Percentiles rank a stretch among this genome's conserved stretches.
These are phyloP conservation scores for Helarctos malayanus DNA, from an alignment of 2,797 vertebrate species.

Conservation along the genomic window DNA sequence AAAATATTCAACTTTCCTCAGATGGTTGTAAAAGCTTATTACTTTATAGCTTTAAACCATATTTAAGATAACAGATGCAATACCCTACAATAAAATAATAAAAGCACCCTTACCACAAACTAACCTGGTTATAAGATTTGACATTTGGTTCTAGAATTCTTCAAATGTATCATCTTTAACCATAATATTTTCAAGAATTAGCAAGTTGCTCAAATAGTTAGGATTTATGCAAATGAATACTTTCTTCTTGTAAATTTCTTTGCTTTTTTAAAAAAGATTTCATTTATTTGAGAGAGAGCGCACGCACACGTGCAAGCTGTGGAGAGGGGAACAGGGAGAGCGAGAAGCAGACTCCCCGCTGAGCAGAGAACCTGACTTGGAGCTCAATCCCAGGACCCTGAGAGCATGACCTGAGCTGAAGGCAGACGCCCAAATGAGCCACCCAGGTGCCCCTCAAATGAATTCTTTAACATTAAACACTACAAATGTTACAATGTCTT, in stretches of 20 bases:
- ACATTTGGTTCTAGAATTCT: not conserved
- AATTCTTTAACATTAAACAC: not conserved
- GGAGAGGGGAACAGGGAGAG: not conserved
- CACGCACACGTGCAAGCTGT: too few species aligned
- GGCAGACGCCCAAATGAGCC: not conserved
- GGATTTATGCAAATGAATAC: not conserved
- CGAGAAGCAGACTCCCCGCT: not conserved
- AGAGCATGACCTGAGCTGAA: not conserved
- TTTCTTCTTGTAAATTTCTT: not conserved
- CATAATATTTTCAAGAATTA: not conserved
- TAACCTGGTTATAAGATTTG: slow-evolving; percentile 25
- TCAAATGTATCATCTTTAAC: not conserved
- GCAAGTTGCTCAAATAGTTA: not conserved
- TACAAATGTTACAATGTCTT: not conserved
- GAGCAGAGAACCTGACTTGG: not conserved
- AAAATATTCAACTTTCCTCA: not conserved
- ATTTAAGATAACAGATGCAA: not conserved
- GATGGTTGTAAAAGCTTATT: not conserved
- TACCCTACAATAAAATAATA: slow-evolving; percentile 46
- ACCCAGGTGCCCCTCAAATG: not conserved
- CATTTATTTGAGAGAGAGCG: not conserved
- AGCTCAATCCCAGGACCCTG: not conserved
- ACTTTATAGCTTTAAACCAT: slow-evolving; percentile 25
- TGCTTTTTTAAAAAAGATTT: not conserved
- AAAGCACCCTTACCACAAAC: not conserved